Evolutionary conservation across 2,888 invertebrate genomes (phyloP), one percentile per base, ranked within the genome.

Genomic region (Phanerotoma sp.): DNA sequence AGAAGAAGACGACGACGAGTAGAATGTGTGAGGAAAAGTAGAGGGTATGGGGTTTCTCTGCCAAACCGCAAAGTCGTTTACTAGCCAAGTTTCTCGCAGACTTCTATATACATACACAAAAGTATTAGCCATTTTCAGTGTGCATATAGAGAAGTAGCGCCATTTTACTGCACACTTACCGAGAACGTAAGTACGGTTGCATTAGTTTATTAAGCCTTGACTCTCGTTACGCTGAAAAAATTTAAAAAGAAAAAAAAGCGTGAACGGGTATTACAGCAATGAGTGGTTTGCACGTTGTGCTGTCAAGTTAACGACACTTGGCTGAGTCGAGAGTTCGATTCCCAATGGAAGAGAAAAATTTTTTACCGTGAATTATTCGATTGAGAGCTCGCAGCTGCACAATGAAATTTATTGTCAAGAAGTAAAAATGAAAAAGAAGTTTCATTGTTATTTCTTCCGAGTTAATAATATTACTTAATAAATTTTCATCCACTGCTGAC

Each of bases 61-160:
- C 41, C 54, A 54, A 50, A 55, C 54, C 54, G 50, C 54, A 55
- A 54, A 55, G 55, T 46, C 55, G 50, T 55, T 55, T 51, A 45
- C 55, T 35, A 55, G 49, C 45, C 50, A 51, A 55, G 33, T 55
- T 51, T 42, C 42, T 40, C 40, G 18, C 45, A 40, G 18, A 46
- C 48, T 41, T n/a, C 40, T 42, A 22, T 30, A n/a, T 40, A n/a
- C 40, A 22, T 37, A 37, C 9, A 33, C 30, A 44, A 20, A 45
- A 35, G 38, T 45, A 49, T 38, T 54, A 54, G 38, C 38, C 44
- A 30, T 38, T 38, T 54, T 35, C 28, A 25, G 21, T 33, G 33
- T 46, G 35, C 46, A 46, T n/a, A n/a, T 15, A 46, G 20, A 5
- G 21, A 46, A 46, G 22, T 35, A 35, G 13, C 20, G 46, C 32